A percentile compares a stretch with the other conserved stretches of the same genome.
phyloP scores from a whole-genome alignment of 1,140 invertebrate species.

The Ctenoplectra terminalis region DNA sequence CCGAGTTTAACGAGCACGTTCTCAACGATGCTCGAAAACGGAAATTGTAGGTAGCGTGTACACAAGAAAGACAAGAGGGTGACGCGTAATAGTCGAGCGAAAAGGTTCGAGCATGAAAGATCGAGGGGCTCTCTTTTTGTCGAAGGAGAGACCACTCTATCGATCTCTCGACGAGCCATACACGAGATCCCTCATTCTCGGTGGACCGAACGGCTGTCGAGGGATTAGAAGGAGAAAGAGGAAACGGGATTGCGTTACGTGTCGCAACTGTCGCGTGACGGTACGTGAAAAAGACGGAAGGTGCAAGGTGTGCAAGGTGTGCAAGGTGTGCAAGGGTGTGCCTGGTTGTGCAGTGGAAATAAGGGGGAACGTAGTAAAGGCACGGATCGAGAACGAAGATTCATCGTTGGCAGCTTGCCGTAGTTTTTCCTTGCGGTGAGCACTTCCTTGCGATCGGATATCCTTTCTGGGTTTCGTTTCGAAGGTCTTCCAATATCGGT shows the following conservation, averaged over 20 bases:
- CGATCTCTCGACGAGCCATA: conserved; percentile 23
- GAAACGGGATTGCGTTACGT: conserved; percentile 10
- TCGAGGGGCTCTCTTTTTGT: conserved; percentile 37
- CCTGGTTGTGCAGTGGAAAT: conserved; percentile 1
- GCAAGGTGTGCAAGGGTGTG: too few relatives aligned
- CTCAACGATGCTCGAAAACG: neutral
- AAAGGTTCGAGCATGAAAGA: conserved; percentile 11
- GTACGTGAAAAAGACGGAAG: neutral
- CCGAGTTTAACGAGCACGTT: conserved; percentile 20
- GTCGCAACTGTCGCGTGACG: conserved; percentile 6
- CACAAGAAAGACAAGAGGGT: neutral
- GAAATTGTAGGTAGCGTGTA: neutral
- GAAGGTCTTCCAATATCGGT: conserved; percentile 53
- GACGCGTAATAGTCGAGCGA: neutral
- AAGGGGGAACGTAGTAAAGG: conserved; percentile 14
- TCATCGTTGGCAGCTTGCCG: conserved; percentile 61
- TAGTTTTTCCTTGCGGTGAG: conserved; percentile 51
- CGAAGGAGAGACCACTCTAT: conserved; percentile 35
- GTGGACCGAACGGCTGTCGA: conserved; percentile 12
- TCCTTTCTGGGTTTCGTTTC: conserved; percentile 29
- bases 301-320: neutral
- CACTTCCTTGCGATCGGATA: conserved; percentile 48
- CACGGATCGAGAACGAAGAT: conserved; percentile 36
- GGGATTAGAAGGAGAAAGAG: conserved; percentile 29
- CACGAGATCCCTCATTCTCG: conserved; percentile 39